Evolutionary conservation across 2,888 invertebrate genomes (phyloP).

Genomic region (Dasysyrphus albostriatus): DNA sequence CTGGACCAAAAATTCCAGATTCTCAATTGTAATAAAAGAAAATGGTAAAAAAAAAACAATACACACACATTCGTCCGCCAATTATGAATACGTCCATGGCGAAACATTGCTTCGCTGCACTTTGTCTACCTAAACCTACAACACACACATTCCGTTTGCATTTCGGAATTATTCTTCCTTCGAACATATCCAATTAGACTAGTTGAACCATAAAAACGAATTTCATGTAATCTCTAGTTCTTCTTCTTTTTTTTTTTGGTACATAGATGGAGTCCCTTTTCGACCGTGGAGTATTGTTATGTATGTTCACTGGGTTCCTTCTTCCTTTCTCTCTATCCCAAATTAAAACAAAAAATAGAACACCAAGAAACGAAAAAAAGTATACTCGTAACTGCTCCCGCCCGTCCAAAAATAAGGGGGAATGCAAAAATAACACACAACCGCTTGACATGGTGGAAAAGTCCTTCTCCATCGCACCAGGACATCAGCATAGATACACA

Average conservation of each 20-base stretch:
- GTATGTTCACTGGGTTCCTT: conserved; percentile 19
- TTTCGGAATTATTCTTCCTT: conserved; percentile 67
- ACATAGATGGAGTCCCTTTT: background rate
- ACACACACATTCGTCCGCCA: conserved; percentile 11
- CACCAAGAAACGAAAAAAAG: background rate
- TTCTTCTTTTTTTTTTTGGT: background rate
- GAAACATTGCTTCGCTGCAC: conserved; percentile 22
- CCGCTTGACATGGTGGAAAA: conserved; percentile 18
- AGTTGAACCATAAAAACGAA: conserved; percentile 75
- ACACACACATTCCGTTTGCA: conserved; percentile 39
- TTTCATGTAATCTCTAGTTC: conserved; percentile 60
- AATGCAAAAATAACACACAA: conserved; percentile 28
- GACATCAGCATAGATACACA: conserved; percentile 33
- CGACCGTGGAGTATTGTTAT: conserved; percentile 15
- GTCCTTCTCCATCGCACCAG: conserved; percentile 43
- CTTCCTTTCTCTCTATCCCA: conserved; percentile 8
- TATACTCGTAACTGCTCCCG: background rate
- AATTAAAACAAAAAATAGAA: conserved; percentile 5
- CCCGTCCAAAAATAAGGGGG: conserved; percentile 31
- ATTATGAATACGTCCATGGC: conserved; percentile 28
- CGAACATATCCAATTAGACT: conserved; percentile 75
- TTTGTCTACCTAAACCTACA: conserved; percentile 32
- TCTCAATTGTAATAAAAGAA: background rate
- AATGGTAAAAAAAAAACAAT: background rate
- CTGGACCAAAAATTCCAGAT: background rate